Base-by-base conservation (phyloP, 2,113 vertebrate species). In the Notechis scutatus region DNA sequence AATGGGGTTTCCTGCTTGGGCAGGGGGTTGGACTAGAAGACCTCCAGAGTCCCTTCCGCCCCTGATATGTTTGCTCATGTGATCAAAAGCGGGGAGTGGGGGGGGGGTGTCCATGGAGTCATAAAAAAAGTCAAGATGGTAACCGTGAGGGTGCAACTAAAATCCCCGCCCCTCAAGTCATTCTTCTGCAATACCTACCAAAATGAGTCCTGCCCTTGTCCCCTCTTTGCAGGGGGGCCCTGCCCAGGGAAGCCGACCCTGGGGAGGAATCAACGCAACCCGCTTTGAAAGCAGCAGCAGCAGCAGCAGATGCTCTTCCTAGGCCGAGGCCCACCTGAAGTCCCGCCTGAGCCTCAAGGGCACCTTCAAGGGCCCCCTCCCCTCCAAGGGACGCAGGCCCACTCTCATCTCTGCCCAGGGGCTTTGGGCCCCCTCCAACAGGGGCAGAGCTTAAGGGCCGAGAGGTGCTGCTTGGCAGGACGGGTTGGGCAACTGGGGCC, bases 391-490 rank as follows among this genome's bases (percentile, higher is more conserved):
- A 12, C 10, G 3, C 11, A n/a, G 29, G 11, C 0, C 26, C 61
- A 14, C 61, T n/a, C 14, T n/a, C 61, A 12, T 11, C 29, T n/a
- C 29, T 69, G 11, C 61, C 29, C 29, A 69, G 61, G 61, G 5
- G 26, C n/a, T n/a, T n/a, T 69, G n/a, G 29, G 11, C 29, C 9
- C 61, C 61, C 29, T 15, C 61, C n/a, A 14, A 1, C 26, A 1
- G 64, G 95, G 94, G 91, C 50, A 91, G 91, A n/a, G 88, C 94
- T 88, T 57, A 42, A 20, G 52, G 93, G 64, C 23, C 90, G 34
- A 3, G 21, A 21, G 88, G 45, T 5, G 5, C 10, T 1, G 7
- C 96, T 97, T 96, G 96, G 95, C 96, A 87, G 93, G 93, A 85
- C 7, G 74, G 92, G 92, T 54, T 92, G 93, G 61, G 21, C 88